These are phyloP conservation scores for Diabrotica balteata DNA, from an alignment of 2,888 invertebrate species.

Conservation along the genomic window DNA sequence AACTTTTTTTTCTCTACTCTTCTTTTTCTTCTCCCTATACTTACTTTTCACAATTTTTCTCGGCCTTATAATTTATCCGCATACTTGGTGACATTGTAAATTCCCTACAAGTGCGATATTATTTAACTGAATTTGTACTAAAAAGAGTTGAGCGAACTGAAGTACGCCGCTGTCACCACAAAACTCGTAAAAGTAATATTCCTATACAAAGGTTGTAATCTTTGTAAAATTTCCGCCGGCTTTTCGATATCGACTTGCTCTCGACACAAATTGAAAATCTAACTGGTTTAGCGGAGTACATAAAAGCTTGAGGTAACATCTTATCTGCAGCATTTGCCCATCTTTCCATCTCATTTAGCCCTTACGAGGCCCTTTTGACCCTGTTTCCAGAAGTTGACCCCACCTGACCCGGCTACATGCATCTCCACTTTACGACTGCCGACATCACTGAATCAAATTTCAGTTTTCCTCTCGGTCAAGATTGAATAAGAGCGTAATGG, in stretches of 20 bases:
- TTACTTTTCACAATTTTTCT: no score
- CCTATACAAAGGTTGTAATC: conserved; percentile 45
- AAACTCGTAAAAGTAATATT: conserved; percentile 37
- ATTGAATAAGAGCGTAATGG: conserved; percentile 11
- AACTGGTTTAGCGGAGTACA: conserved; percentile 50
- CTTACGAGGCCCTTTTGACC: conserved; percentile 43
- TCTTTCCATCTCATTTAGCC: conserved; percentile 51
- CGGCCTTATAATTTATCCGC: no score
- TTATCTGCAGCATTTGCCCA: conserved; percentile 49
- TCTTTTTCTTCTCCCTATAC: no score
- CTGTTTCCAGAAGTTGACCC: conserved; percentile 45
- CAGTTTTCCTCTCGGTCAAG: conserved; percentile 18
- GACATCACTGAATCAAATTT: conserved; percentile 20
- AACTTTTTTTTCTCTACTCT: no score
- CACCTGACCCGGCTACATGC: conserved; percentile 37
- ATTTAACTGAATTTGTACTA: no score
- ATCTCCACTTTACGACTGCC: conserved; percentile 38
- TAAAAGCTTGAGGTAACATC: conserved; percentile 51
- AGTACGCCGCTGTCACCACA: not conserved
- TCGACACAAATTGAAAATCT: conserved; percentile 53
- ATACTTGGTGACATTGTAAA: no score
- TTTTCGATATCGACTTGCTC: conserved; percentile 47
- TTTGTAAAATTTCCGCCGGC: conserved; percentile 44
- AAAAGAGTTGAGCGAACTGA: no score
- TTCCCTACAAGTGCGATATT: no score